Evolutionary conservation across 2,888 invertebrate species (phyloP).

Genomic region (Pyrrhia umbra): DNA sequence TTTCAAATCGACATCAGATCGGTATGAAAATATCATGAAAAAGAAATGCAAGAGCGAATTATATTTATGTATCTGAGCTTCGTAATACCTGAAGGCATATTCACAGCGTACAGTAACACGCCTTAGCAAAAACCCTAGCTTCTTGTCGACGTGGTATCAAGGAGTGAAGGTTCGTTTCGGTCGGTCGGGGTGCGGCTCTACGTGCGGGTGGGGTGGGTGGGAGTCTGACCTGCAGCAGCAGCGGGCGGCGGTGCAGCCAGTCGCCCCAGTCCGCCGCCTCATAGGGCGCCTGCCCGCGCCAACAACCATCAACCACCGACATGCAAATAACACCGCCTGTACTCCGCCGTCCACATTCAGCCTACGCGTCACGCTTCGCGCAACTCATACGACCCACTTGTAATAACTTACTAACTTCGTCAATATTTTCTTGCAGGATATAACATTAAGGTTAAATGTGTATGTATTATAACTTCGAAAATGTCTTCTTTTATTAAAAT

Average conservation of each 20-base stretch:
- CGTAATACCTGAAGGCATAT: too few relatives aligned
- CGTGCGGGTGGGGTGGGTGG: slow-evolving; percentile 43
- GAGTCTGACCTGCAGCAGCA: slow-evolving; percentile 95
- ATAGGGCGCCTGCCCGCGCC: slow-evolving; percentile 86
- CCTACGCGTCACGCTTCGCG: slow-evolving; percentile 53
- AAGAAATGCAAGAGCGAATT: too few relatives aligned
- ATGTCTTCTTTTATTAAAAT: not conserved
- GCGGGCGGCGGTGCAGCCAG: slow-evolving; percentile 93
- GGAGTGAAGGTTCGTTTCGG: slow-evolving; percentile 16
- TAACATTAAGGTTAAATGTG: not conserved
- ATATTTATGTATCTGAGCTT: too few relatives aligned
- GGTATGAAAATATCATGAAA: too few relatives aligned
- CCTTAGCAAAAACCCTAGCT: not conserved
- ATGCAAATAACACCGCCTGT: slow-evolving; percentile 87
- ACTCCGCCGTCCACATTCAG: slow-evolving; percentile 71
- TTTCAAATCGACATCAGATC: not conserved
- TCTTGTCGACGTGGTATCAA: slow-evolving; percentile 5
- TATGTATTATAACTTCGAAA: not conserved
- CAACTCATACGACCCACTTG: slow-evolving; percentile 65
- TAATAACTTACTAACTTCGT: too few relatives aligned
- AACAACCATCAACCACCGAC: slow-evolving; percentile 87
- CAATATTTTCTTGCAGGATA: too few relatives aligned
- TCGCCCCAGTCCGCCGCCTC: slow-evolving; percentile 87
- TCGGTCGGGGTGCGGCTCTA: slow-evolving; percentile 17
- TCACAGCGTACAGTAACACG: too few relatives aligned